Evolutionary conservation across 2,113 vertebrate species (phyloP).

Genomic region (Tinamus guttatus): DNA sequence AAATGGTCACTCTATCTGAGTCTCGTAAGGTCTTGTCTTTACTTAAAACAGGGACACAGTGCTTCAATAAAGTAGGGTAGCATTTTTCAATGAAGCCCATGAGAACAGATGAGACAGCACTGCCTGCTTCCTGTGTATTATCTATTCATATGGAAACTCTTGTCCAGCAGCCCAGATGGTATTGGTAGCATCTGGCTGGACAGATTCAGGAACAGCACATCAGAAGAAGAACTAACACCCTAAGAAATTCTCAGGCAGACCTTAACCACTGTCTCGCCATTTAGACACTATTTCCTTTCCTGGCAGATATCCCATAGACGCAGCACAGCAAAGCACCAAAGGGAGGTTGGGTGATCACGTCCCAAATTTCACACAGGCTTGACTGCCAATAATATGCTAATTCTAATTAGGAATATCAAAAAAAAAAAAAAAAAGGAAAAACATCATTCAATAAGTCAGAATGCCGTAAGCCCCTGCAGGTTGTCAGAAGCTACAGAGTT

Average conservation of each 20-base stretch:
- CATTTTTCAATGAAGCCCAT: neutral
- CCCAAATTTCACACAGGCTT: neutral
- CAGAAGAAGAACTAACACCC: neutral
- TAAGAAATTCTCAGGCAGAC: neutral
- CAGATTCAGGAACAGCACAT: neutral
- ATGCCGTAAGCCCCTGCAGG: neutral
- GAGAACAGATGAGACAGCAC: neutral
- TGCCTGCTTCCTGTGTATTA: neutral
- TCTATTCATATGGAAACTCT: neutral
- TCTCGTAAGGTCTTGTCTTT: neutral
- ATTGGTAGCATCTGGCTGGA: neutral
- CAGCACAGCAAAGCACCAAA: conserved; percentile 13
- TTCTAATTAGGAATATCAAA: conserved; percentile 42
- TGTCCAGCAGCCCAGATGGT: neutral
- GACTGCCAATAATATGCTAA: conserved; percentile 12
- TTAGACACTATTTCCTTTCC: neutral
- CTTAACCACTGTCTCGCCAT: neutral
- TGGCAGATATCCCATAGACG: neutral
- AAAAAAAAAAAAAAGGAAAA: too few species aligned
- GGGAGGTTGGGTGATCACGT: neutral
- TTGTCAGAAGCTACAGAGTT: neutral
- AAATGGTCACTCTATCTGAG: neutral
- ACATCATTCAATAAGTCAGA: neutral
- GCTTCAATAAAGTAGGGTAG: neutral
- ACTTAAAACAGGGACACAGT: neutral